Percentiles rank a stretch among this genome's conserved stretches.
Conservation (phyloP, 2,888 invertebrate genomes). For the Ethmia dodecea region DNA sequence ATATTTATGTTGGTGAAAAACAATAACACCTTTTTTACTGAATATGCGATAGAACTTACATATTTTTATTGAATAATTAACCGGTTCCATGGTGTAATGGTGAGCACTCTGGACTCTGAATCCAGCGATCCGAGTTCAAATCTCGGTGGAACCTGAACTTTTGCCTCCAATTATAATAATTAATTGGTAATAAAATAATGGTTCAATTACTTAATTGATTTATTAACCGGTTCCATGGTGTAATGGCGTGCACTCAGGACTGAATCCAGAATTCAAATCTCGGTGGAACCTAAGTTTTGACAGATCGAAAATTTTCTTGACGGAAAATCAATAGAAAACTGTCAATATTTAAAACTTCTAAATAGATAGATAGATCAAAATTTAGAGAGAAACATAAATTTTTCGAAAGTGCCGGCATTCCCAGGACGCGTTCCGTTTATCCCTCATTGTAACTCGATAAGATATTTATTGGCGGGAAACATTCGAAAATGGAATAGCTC, state of each 20-base stretch:
- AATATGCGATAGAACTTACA: too few species aligned
- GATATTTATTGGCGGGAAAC: constrained; percentile 72
- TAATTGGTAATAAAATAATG: too few species aligned
- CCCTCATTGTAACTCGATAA: constrained; percentile 73
- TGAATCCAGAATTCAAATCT: constrained; percentile 91
- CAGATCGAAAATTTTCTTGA: too few species aligned
- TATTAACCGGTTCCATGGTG: constrained; percentile 81
- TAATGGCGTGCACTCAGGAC: constrained; percentile 91
- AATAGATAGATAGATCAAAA: too few species aligned
- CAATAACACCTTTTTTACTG: too few species aligned
- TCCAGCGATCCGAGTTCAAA: constrained; percentile 91
- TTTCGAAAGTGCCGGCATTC: constrained; percentile 44
- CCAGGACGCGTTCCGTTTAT: constrained; percentile 45
- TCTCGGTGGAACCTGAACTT: constrained; percentile 85
- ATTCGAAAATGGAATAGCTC: constrained; percentile 67
- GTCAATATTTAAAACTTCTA: too few species aligned
- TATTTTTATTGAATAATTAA: too few species aligned
- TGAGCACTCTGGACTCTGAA: constrained; percentile 91
- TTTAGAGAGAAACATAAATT: constrained; percentile 25
- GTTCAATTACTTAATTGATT: neutral
- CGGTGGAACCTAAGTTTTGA: constrained; percentile 80
- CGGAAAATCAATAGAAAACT: too few species aligned
- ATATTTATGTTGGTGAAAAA: too few species aligned
- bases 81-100: constrained; percentile 88
- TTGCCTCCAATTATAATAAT: too few species aligned